These are phyloP conservation scores for Agrotis clavis DNA, from an alignment of 2,888 invertebrate genomes.

Conservation along the genomic window DNA sequence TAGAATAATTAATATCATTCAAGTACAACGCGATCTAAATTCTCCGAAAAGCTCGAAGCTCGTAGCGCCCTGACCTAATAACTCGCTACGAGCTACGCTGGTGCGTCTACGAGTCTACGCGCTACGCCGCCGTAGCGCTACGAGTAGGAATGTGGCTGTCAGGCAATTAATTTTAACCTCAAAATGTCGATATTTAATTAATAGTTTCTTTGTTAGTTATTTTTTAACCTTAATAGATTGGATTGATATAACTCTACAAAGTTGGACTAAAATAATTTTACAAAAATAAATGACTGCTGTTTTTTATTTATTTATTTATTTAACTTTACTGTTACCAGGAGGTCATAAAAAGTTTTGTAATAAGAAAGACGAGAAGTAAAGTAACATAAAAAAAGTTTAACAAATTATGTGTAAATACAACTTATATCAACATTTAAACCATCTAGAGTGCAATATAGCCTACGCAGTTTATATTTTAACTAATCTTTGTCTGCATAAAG, in stretches of 20 bases:
- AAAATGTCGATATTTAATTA: conserved; percentile 43
- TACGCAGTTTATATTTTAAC: too few relatives aligned
- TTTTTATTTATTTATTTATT: too few relatives aligned
- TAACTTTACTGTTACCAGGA: background rate
- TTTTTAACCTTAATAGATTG: background rate
- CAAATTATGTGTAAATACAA: too few relatives aligned
- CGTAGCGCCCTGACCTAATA: conserved; percentile 42
- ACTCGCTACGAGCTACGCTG: conserved; percentile 56
- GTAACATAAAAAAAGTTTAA: too few relatives aligned
- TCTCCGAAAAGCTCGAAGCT: conserved; percentile 41
- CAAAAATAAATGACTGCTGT: background rate
- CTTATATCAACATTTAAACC: too few relatives aligned
- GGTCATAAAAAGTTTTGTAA: background rate
- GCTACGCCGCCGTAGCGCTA: conserved; percentile 61
- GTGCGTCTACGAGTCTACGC: conserved; percentile 62
- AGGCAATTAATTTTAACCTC: conserved; percentile 43
- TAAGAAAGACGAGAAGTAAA: too few relatives aligned
- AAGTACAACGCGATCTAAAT: conserved; percentile 43
- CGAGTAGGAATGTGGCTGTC: conserved; percentile 38
- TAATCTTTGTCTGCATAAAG: too few relatives aligned
- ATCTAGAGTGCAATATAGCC: too few relatives aligned
- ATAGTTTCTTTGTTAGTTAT: background rate
- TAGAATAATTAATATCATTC: conserved; percentile 46
- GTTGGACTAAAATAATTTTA: background rate
- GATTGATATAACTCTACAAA: background rate